These are phyloP conservation scores for Huso huso DNA, from an alignment of 2,797 vertebrate species.

Conservation along the genomic window DNA sequence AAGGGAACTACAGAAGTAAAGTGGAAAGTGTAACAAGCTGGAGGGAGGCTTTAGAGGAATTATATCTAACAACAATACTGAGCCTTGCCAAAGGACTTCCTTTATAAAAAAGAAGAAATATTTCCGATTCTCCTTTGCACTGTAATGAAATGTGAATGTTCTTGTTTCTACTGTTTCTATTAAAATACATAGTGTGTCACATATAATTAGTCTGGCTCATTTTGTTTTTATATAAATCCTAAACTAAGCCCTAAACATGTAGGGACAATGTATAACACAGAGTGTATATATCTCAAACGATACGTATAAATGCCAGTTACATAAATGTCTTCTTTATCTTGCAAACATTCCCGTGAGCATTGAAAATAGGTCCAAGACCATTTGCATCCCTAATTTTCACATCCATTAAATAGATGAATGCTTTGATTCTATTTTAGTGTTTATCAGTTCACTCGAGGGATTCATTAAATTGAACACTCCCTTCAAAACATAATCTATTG, in stretches of 20 bases:
- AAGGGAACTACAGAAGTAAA: too few species aligned
- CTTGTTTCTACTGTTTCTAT: neutral
- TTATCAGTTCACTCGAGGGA: constrained; percentile 86
- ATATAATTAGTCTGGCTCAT: neutral
- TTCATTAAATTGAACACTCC: constrained; percentile 91
- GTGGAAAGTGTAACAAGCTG: too few species aligned
- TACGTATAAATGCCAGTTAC: constrained; percentile 55
- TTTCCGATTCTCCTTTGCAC: too few species aligned
- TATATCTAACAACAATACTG: too few species aligned
- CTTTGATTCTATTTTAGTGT: constrained; percentile 91
- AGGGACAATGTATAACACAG: constrained; percentile 35
- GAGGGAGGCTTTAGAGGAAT: too few species aligned
- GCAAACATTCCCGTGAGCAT: constrained; percentile 68
- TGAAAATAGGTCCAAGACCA: constrained; percentile 69
- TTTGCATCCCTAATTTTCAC: constrained; percentile 88
- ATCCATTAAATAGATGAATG: constrained; percentile 96
- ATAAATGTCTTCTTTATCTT: constrained; percentile 57
- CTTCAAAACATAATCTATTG: constrained; percentile 98
- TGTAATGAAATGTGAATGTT: too few species aligned
- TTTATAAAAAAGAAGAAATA: too few species aligned
- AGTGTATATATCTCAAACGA: constrained; percentile 38
- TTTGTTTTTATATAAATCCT: constrained; percentile 24
- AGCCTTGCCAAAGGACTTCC: too few species aligned
- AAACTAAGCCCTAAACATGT: constrained; percentile 50
- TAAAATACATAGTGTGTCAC: neutral